Percentiles rank a stretch among this genome's conserved stretches.
phyloP scores from a whole-genome alignment of 2,888 invertebrate genomes.

The Tiliacea aurago region DNA sequence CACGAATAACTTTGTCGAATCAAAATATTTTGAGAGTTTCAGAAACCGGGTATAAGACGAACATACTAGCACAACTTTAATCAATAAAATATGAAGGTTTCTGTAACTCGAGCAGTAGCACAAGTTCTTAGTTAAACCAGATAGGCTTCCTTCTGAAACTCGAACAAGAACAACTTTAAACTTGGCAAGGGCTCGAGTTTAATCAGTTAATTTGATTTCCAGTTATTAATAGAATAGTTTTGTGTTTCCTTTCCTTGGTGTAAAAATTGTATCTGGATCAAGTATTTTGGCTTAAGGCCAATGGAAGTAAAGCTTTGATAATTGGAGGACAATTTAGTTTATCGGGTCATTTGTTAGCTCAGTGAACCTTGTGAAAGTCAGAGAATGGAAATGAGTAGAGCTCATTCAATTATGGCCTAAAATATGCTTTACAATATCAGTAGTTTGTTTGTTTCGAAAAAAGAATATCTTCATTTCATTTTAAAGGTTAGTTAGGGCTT shows the following conservation, averaged over 20 bases:
- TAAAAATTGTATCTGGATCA: slow-evolving; percentile 22
- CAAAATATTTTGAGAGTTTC: too few species aligned
- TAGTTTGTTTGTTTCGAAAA: too few species aligned
- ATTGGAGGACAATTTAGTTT: slow-evolving; percentile 57
- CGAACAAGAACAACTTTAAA: slow-evolving; percentile 66
- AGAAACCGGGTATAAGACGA: neutral
- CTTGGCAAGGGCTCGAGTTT: slow-evolving; percentile 63
- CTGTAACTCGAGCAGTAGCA: slow-evolving; percentile 26
- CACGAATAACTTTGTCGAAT: neutral
- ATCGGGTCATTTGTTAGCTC: slow-evolving; percentile 22
- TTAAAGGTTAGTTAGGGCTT: too few species aligned
- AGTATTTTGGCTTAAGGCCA: slow-evolving; percentile 54
- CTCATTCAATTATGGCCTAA: too few species aligned
- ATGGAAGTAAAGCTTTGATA: slow-evolving; percentile 47
- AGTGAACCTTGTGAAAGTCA: slow-evolving; percentile 15
- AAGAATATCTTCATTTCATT: too few species aligned
- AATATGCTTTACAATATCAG: too few species aligned
- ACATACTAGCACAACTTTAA: neutral
- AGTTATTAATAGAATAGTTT: slow-evolving; percentile 48
- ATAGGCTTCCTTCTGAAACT: slow-evolving; percentile 54
- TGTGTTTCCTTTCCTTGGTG: slow-evolving; percentile 12
- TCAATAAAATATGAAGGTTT: slow-evolving; percentile 33
- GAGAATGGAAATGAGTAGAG: neutral
- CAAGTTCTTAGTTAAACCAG: slow-evolving; percentile 38
- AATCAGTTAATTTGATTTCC: slow-evolving; percentile 69